These are phyloP conservation scores for Vipera ursinii DNA, from an alignment of 2,797 vertebrate species.

Conservation along the genomic window DNA sequence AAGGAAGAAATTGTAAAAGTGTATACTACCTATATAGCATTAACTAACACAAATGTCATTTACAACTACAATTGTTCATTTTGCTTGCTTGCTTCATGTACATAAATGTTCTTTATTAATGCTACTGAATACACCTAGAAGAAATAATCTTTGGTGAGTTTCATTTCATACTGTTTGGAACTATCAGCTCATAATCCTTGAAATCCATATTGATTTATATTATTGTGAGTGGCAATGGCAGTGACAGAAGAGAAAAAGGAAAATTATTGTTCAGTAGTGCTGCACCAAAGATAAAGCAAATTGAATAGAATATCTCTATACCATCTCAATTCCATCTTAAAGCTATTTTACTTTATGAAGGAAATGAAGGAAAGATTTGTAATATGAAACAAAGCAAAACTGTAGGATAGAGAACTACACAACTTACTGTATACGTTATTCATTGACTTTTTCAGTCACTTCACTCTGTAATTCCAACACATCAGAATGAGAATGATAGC, in stretches of 20 bases:
- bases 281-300: background rate
- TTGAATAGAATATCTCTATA: background rate
- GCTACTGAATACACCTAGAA: background rate
- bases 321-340: background rate
- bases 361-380: background rate
- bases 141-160: background rate
- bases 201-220: slow-evolving; percentile 15
- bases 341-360: background rate
- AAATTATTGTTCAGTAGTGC: background rate
- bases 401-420: background rate
- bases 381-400: background rate
- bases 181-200: slow-evolving; percentile 3
- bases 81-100: background rate
- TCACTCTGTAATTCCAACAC: background rate
- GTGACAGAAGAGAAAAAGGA: background rate
- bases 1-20: background rate
- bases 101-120: background rate
- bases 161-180: background rate
- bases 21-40: background rate
- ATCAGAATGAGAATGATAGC: background rate
- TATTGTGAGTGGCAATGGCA: background rate
- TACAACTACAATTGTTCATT: background rate
- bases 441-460: background rate
- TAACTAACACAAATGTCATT: background rate
- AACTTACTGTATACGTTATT: background rate